Evolutionary conservation across 2,113 vertebrate genomes (phyloP), one percentile per base, ranked within the genome.

Genomic region (Nesogale talazaci): DNA sequence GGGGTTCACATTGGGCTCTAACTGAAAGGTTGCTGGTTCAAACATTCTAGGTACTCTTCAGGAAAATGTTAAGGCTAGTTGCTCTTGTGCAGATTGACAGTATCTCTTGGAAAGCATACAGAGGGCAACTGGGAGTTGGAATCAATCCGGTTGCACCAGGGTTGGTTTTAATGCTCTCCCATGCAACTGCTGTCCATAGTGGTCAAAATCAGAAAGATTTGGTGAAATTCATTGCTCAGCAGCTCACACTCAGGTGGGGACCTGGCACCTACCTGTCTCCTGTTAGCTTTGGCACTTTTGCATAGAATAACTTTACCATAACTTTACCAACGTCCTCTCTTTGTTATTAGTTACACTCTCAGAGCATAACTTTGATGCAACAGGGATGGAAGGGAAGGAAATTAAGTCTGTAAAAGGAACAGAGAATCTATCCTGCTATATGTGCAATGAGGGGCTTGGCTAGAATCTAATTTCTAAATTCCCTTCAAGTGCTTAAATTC

Each of bases 401-500:
- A 31, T 3, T 4, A 46, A 52, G 38, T 52, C 31, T 52, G 31
- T n/a, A 16, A 82, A 61, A 86, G 29, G 65, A 65, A 76, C 88
- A 83, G 57, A 80, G 86, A 91, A 23, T 1, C 38, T 36, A 40
- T 10, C 8, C 23, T 81, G 52, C 17, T 20, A 29, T n/a, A 34
- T 40, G 77, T 84, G 61, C 79, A 88, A 69, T 78, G 20, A 91
- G 29, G 85, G 29, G 12, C 74, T 5, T 83, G 63, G 38, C n/a
- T 74, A 57, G 40, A 72, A 38, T 83, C 56, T 84, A 19, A 63
- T 20, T 29, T 34, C 72, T 65, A 83, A 79, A 52, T 82, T 83
- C 22, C 69, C 86, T 78, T 31, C 61, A 11, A 52, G 52, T 72
- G 77, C 77, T 70, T 77, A 72, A 86, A 75, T 87, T 79, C 92